A percentile compares a stretch with the other conserved stretches of the same genome.
These are phyloP conservation scores for Monodelphis domestica DNA, from an alignment of 2,797 vertebrate species.

Conservation along the genomic window DNA sequence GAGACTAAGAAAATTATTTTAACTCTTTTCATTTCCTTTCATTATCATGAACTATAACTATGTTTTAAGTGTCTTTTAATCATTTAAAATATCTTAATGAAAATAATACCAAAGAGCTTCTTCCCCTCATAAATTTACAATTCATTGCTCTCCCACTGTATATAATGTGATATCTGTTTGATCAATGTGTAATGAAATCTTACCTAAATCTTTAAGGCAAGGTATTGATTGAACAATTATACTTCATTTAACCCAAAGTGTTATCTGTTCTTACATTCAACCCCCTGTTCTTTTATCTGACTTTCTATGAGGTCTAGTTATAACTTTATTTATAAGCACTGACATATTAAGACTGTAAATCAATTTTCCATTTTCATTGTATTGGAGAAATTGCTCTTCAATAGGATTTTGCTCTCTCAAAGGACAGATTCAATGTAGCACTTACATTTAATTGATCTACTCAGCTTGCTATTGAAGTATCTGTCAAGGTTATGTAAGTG, in stretches of 20 bases:
- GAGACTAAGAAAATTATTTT: background rate
- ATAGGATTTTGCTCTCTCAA: slow-evolving; percentile 49
- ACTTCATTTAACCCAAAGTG: slow-evolving; percentile 58
- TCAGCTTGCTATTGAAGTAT: slow-evolving; percentile 44
- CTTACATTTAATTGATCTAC: slow-evolving; percentile 46
- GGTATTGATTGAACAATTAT: slow-evolving; percentile 75
- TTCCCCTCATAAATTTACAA: slow-evolving; percentile 9
- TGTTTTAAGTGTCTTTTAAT: slow-evolving; percentile 61
- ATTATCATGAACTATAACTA: slow-evolving; percentile 32
- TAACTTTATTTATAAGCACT: slow-evolving; percentile 66
- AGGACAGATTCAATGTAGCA: slow-evolving; percentile 51
- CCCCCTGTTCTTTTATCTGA: slow-evolving; percentile 58
- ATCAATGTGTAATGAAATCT: slow-evolving; percentile 66
- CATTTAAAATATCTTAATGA: slow-evolving; percentile 17
- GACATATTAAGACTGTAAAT: slow-evolving; percentile 71
- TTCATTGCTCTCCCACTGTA: slow-evolving; percentile 30
- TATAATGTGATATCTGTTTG: slow-evolving; percentile 42
- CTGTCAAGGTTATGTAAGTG: slow-evolving; percentile 47
- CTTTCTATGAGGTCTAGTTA: slow-evolving; percentile 45
- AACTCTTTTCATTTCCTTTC: background rate
- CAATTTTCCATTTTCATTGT: slow-evolving; percentile 75
- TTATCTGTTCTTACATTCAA: slow-evolving; percentile 56
- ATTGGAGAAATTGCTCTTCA: slow-evolving; percentile 71
- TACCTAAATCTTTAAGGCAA: slow-evolving; percentile 74
- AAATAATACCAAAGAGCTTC: slow-evolving; percentile 5